Conservation (phyloP, 1,140 invertebrate species). For the Camponotus floridanus region DNA sequence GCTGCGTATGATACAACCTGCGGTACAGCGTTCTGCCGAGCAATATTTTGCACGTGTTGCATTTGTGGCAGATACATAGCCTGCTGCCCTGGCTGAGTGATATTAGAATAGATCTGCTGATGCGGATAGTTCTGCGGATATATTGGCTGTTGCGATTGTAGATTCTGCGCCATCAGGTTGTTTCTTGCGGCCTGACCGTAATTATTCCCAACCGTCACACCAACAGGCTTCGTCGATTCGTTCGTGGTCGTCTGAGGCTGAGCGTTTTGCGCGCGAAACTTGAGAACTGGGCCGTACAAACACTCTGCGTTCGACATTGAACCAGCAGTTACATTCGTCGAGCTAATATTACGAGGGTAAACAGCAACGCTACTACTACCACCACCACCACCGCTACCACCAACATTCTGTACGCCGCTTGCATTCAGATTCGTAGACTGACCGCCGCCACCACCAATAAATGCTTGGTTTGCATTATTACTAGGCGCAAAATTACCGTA, state of each 20-base stretch:
- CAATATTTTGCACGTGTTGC: conserved; percentile 73
- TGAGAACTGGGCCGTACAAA: conserved; percentile 84
- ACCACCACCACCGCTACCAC: conserved; percentile 1
- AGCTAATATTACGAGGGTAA: conserved; percentile 66
- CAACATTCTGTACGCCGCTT: conserved; percentile 42
- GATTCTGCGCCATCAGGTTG: conserved; percentile 69
- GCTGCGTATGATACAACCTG: conserved; percentile 61
- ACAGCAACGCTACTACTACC: neutral
- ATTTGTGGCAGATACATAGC: conserved; percentile 70
- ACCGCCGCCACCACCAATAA: conserved; percentile 41
- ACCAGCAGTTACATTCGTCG: conserved; percentile 37
- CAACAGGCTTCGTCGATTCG: conserved; percentile 66
- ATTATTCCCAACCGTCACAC: conserved; percentile 56
- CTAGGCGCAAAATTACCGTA: conserved; percentile 54
- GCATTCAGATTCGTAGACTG: conserved; percentile 52
- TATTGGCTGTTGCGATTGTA: conserved; percentile 75
- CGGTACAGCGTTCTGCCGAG: conserved; percentile 69
- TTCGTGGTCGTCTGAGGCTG: conserved; percentile 63
- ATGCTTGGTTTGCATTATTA: conserved; percentile 56
- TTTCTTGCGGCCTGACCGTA: conserved; percentile 74
- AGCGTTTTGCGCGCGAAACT: conserved; percentile 80
- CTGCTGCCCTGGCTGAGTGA: conserved; percentile 69
- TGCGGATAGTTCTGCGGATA: conserved; percentile 78
- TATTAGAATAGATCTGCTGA: conserved; percentile 83
- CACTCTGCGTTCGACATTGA: conserved; percentile 76